phyloP scores from a whole-genome alignment of 23 tunicate species.

The Trididemnum clinides region DNA sequence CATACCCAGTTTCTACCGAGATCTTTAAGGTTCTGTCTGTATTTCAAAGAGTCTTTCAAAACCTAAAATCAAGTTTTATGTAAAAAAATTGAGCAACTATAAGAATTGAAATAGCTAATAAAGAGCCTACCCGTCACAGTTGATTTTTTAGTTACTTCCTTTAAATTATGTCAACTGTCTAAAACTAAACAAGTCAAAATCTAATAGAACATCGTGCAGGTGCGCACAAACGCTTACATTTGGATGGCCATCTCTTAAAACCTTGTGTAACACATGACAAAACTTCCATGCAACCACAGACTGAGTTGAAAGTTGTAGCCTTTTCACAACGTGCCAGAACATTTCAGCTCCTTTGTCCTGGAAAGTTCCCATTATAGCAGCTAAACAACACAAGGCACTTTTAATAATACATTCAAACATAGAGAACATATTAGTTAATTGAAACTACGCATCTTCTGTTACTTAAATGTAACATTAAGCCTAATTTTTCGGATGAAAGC shows the following conservation, averaged over 20 bases:
- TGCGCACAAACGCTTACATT: conserved; percentile 58
- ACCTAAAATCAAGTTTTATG: conserved; percentile 21
- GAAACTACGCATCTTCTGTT: too few species aligned
- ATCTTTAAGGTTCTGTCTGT: conserved; percentile 77
- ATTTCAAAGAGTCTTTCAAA: conserved; percentile 58
- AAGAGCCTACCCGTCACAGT: too few species aligned
- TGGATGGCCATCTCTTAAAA: conserved; percentile 92
- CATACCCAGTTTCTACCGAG: conserved; percentile 77
- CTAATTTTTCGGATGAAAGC: too few species aligned
- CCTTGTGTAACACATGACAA: conserved; percentile 92
- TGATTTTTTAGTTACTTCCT: too few species aligned
- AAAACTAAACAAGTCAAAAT: too few species aligned
- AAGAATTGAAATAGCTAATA: too few species aligned
- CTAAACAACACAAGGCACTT: too few species aligned
- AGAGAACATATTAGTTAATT: too few species aligned
- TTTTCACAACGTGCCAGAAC: conserved; percentile 87
- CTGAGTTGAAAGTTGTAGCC: conserved; percentile 79
- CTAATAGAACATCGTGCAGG: too few species aligned
- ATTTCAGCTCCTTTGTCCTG: conserved; percentile 75
- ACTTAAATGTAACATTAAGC: too few species aligned
- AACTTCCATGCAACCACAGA: conserved; percentile 94
- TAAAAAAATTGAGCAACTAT: background rate
- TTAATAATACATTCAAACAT: too few species aligned
- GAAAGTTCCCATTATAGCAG: conserved; percentile 82
- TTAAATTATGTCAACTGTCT: too few species aligned